Evolutionary conservation across 1,140 invertebrate genomes (phyloP).

Genomic region (Acromyrmex heyeri): DNA sequence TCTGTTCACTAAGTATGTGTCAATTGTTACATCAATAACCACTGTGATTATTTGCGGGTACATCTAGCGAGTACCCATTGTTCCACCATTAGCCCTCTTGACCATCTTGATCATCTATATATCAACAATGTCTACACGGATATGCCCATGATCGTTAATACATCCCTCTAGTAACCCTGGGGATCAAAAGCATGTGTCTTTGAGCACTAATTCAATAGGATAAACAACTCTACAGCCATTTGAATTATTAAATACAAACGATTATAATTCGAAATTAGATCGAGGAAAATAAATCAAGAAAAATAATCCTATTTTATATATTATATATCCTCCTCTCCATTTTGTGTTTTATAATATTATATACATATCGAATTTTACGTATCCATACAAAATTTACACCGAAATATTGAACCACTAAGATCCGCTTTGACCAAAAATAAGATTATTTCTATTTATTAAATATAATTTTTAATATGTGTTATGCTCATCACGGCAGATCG

Average conservation of each 20-base stretch:
- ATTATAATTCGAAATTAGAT: no score
- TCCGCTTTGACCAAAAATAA: no score
- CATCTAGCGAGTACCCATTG: conserved; percentile 39
- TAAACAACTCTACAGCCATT: neutral
- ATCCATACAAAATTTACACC: no score
- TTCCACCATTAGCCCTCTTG: conserved; percentile 46
- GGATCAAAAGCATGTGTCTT: neutral
- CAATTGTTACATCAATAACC: conserved; percentile 44
- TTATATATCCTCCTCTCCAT: no score
- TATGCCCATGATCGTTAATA: conserved; percentile 17
- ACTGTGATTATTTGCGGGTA: conserved; percentile 22
- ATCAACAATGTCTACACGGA: conserved; percentile 26
- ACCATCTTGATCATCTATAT: conserved; percentile 32
- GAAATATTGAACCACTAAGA: no score
- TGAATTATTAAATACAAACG: neutral
- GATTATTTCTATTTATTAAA: neutral
- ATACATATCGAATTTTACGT: no score
- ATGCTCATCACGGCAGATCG: neutral
- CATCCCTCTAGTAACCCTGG: neutral
- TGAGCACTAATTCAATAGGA: neutral
- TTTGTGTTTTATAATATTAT: no score
- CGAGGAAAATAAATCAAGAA: no score
- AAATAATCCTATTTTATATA: no score
- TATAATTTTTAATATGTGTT: neutral
- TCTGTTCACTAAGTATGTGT: conserved; percentile 6